phyloP scores from a whole-genome alignment of 2,888 invertebrate species.

The Antheraea assamensis region DNA sequence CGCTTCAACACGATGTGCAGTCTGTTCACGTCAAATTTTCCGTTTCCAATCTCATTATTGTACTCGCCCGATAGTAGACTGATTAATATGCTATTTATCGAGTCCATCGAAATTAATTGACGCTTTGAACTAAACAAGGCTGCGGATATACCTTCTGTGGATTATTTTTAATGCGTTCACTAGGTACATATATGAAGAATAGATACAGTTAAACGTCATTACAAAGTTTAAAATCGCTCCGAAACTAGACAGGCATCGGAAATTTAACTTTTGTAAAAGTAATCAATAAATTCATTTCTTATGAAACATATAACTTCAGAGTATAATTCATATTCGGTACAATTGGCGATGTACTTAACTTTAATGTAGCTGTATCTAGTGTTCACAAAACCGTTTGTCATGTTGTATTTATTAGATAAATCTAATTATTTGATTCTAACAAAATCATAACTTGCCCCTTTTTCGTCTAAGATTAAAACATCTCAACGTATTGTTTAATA shows the following conservation, averaged over 20 bases:
- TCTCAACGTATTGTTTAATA: no score
- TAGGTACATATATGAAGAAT: not conserved
- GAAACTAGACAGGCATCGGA: no score
- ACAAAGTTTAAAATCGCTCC: no score
- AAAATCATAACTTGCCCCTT: no score
- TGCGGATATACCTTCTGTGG: not conserved
- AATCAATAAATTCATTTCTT: not conserved
- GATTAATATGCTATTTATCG: not conserved
- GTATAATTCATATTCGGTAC: not conserved
- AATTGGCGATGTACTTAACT: no score
- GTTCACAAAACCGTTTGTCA: no score
- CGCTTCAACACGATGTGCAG: constrained; percentile 45
- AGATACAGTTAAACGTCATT: not conserved
- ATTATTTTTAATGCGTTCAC: not conserved
- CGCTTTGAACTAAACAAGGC: constrained; percentile 10
- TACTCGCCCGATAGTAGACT: constrained; percentile 31
- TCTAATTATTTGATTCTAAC: no score
- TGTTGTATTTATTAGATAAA: no score
- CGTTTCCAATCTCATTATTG: constrained; percentile 51
- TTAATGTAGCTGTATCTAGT: no score
- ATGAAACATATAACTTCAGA: not conserved
- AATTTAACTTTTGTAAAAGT: no score
- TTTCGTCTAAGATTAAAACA: no score
- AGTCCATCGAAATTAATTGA: constrained; percentile 7
- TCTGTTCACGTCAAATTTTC: constrained; percentile 39